phyloP scores from a whole-genome alignment of 2,888 invertebrate genomes.

The Druceiella hillmani region DNA sequence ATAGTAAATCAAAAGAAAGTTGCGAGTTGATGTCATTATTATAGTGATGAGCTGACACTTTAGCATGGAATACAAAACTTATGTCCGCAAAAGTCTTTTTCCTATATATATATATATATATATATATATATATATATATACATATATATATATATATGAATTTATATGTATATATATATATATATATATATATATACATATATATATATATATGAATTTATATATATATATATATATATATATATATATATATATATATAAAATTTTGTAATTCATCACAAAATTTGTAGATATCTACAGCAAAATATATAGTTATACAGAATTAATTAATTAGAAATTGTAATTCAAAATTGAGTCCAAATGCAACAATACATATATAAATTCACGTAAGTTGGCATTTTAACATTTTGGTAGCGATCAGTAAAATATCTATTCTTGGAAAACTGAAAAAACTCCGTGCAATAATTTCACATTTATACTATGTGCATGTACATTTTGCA shows the following conservation, averaged over 20 bases:
- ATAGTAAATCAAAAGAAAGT: no score
- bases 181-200: neutral
- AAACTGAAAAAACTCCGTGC: no score
- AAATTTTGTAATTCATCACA: no score
- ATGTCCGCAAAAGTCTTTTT: neutral
- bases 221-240: slow-evolving; percentile 1
- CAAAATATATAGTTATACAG: neutral
- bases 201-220: neutral
- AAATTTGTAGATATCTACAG: neutral
- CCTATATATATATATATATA: neutral
- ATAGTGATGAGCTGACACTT: neutral
- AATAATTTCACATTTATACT: no score
- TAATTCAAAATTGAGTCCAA: no score
- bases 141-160: neutral
- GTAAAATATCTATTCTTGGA: no score
- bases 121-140: slow-evolving; percentile 1
- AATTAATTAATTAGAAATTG: neutral
- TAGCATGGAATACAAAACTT: neutral
- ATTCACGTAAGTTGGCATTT: no score
- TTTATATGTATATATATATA: neutral
- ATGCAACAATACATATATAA: no score
- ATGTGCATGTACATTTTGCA: no score
- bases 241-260: slow-evolving; percentile 1
- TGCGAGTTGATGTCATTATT: no score
- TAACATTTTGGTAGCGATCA: no score